Evolutionary conservation across 2,888 invertebrate species (phyloP), one percentile per base, ranked within the genome.

Genomic region (Nomada fabriciana): DNA sequence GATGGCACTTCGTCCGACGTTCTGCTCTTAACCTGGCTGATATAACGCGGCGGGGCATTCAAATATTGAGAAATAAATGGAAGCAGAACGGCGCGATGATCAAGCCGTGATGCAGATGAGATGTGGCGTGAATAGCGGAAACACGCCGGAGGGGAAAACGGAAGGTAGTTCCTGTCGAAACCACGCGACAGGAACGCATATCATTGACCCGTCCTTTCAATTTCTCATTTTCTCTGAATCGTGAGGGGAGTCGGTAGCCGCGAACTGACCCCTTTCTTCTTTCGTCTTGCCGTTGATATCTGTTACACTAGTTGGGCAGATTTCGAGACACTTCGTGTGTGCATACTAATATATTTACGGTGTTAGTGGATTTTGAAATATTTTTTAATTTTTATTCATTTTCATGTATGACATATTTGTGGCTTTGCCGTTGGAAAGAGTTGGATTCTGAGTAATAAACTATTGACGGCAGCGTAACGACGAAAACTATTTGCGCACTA

Each of bases 171-270:
- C 83, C 89, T 87, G 87, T 89, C 88, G 80, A 81, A 84, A 83
- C 71, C 87, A 84, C 76, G 80, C 83, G 83, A 83, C 83, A 82
- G 83, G 70, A 80, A 85, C 80, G 88, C 88, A 88, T 90, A 90
- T 90, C 90, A 85, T 89, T 90, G 90, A 88, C 90, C 90, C 76
- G 68, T 76, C 81, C 84, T 86, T 83, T 87, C 87, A 81, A 88
- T 89, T 88, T 89, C 87, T 89, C 89, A 88, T 89, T 89, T 89
- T 80, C 83, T 52, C 67, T 13, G 74, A 67, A 18, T 71, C 86
- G 81, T 77, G 82, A 85, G 69, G 57, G 72, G 69, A 85, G 85
- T 82, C 77, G 80, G 67, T 76, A 72, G 85, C 80, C 78, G 67
- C 78, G 71, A 76, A 73, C 80, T 84, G 80, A 47, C 11, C 63